phyloP scores from a whole-genome alignment of 1,140 invertebrate species.

The Leptopilina boulardi region DNA sequence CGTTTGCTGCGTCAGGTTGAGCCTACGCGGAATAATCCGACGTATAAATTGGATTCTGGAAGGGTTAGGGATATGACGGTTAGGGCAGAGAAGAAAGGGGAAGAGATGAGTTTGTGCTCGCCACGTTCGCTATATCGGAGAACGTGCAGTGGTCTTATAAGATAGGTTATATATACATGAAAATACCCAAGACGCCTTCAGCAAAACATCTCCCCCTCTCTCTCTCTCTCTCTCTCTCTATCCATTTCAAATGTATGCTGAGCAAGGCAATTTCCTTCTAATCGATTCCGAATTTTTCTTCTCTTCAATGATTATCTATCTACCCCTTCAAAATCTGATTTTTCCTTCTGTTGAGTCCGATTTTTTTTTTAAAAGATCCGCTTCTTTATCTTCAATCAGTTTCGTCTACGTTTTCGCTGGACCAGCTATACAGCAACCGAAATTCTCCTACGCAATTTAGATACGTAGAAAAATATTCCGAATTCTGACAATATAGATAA shows the following conservation, averaged over 20 bases:
- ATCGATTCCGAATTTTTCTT: not conserved
- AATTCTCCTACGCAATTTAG: too few species aligned
- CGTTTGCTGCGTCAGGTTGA: not conserved
- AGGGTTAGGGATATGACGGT: conserved; percentile 40
- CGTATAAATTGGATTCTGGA: conserved; percentile 51
- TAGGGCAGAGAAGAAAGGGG: conserved; percentile 28
- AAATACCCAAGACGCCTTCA: conserved; percentile 3
- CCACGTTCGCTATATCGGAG: not conserved
- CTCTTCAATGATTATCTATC: not conserved
- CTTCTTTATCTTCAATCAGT: too few species aligned
- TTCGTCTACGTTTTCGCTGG: too few species aligned
- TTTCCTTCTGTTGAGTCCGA: not conserved
- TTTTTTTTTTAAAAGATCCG: not conserved
- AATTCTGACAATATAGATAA: too few species aligned
- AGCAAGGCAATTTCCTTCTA: conserved; percentile 13
- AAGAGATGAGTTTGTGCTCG: conserved; percentile 27
- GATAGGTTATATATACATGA: conserved; percentile 12
- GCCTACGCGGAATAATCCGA: conserved; percentile 6
- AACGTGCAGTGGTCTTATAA: not conserved
- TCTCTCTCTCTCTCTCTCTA: too few species aligned
- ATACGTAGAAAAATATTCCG: too few species aligned
- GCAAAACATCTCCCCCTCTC: not conserved
- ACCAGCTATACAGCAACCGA: too few species aligned
- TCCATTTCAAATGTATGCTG: not conserved
- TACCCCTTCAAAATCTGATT: not conserved